Evolutionary conservation across 2,888 invertebrate genomes (phyloP).

Genomic region (Dione juno): DNA sequence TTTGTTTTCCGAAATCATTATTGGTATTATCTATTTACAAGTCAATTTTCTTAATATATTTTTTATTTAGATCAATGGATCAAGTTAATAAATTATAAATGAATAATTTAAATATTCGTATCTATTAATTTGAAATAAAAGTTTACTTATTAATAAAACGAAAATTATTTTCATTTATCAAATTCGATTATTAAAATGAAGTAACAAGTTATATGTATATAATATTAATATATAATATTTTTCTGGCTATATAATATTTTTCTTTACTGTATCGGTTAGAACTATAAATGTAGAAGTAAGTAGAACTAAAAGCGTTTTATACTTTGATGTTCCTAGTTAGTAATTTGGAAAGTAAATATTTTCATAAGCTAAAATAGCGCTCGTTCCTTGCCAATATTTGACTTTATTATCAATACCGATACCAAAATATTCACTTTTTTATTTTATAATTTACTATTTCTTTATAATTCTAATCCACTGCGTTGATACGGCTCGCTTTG

Average conservation of each 20-base stretch:
- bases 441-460: neutral
- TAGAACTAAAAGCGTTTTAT: neutral
- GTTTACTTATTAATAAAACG: no score
- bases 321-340: constrained; percentile 20
- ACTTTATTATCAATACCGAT: constrained; percentile 12
- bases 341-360: constrained; percentile 13
- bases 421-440: neutral
- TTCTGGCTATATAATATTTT: neutral
- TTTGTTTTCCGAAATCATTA: no score
- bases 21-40: no score
- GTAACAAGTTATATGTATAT: no score
- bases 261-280: neutral
- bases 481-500: neutral
- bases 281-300: neutral
- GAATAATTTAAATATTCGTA: no score
- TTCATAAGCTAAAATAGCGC: constrained; percentile 18
- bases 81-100: no score
- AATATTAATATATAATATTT: no score
- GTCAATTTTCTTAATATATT: no score
- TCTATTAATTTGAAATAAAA: no score
- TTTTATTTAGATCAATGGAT: no score
- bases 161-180: no score
- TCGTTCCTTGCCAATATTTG: constrained; percentile 16
- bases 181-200: no score
- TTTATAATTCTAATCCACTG: neutral